Percentiles rank a stretch among this genome's conserved stretches.
phyloP scores from a whole-genome alignment of 2,113 vertebrate species.

The Ammospiza caudacuta region DNA sequence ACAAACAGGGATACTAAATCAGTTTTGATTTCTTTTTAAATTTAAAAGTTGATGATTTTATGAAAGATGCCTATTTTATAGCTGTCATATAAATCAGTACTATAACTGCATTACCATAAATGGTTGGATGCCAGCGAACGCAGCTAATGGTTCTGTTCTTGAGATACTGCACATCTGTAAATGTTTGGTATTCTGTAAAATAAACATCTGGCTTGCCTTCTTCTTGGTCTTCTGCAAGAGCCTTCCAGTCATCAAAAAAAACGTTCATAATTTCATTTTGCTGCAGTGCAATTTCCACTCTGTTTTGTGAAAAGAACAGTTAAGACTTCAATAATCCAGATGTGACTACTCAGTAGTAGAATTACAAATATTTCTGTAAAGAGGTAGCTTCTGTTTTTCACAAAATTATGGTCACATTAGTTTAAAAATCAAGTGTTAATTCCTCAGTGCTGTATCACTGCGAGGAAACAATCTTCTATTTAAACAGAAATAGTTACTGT shows the following conservation, averaged over 20 bases:
- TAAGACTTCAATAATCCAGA: neutral
- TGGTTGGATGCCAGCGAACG: constrained; percentile 88
- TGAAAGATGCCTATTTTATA: neutral
- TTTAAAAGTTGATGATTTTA: neutral
- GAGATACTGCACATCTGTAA: constrained; percentile 79
- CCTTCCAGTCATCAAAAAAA: constrained; percentile 85
- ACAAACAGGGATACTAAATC: neutral
- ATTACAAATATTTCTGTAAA: neutral
- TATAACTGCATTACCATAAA: constrained; percentile 79
- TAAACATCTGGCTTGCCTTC: constrained; percentile 71
- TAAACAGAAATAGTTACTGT: neutral
- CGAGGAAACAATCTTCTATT: neutral
- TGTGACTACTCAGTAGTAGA: neutral
- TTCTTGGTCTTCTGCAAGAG: constrained; percentile 74
- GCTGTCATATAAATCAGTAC: neutral
- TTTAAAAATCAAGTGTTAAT: neutral
- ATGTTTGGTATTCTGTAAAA: constrained; percentile 83
- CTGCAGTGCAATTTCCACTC: constrained; percentile 85
- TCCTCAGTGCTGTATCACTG: neutral
- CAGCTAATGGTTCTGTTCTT: constrained; percentile 84
- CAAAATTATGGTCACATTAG: neutral
- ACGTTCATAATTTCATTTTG: constrained; percentile 87
- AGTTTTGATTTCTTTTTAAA: neutral
- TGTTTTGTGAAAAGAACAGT: constrained; percentile 57
- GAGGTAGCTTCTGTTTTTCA: neutral